Evolutionary conservation across 2,797 vertebrate genomes (phyloP).

Genomic region (Micropoecilia bifurca): DNA sequence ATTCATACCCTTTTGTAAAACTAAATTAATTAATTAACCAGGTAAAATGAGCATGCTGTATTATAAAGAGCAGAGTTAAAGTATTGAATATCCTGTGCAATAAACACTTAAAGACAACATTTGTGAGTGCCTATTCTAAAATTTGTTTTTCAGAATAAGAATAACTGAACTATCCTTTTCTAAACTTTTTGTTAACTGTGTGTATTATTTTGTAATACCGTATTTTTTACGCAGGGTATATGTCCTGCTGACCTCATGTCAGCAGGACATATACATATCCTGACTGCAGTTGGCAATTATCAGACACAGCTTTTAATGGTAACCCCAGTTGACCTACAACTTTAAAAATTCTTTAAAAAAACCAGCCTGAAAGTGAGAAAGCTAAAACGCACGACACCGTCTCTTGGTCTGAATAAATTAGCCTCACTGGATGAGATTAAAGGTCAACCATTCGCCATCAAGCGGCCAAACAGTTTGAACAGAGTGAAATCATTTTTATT

Average conservation of each 20-base stretch:
- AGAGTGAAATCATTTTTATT: conserved; percentile 23
- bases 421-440: conserved; percentile 21
- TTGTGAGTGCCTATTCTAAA: neutral
- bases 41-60: neutral
- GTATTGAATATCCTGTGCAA: neutral
- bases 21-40: neutral
- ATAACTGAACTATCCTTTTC: neutral
- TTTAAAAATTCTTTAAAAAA: conserved; percentile 31
- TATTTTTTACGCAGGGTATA: neutral
- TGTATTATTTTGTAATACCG: neutral
- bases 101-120: neutral
- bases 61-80: neutral
- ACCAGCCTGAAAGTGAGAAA: conserved; percentile 11
- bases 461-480: conserved; percentile 12
- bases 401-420: conserved; percentile 18
- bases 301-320: conserved; percentile 8
- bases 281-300: too few relatives aligned
- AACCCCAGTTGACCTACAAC: conserved; percentile 19
- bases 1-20: neutral
- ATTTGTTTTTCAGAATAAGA: neutral
- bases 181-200: neutral
- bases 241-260: neutral
- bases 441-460: conserved; percentile 1
- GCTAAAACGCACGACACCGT: conserved; percentile 29
- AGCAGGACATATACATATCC: too few relatives aligned